Evolutionary conservation across 2,797 vertebrate genomes (phyloP), one percentile per base, ranked within the genome.

Genomic region (Rhodeus uyekii): DNA sequence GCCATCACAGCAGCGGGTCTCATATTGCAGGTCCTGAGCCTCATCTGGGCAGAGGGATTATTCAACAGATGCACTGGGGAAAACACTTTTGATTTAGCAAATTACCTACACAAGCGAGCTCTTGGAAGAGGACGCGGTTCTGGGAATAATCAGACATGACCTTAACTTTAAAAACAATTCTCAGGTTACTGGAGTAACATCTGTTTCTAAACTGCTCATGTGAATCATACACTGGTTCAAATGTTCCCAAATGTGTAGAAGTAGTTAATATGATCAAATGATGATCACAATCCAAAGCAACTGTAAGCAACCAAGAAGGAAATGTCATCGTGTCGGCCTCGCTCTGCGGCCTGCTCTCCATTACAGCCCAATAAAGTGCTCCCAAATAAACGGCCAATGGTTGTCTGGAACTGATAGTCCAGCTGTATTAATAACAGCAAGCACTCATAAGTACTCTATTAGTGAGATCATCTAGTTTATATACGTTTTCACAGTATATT

Each of bases 1-100:
- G 58, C 53, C 29, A 32, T 79, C 81, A 73, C 16, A 75, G 72
- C 53, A 55, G 34, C 10, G 8, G 24, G 81, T 80, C 73, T 76
- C 76, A 46, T 34, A 27, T 82, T 44, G 39, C 75, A 73, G 29
- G 27, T 34, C 71, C 68, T 55, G 19, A 16, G 58, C 29, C 53
- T 76, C 22, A 46, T 22, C 48, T 84, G 63, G 39, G 36, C 36
- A n/a, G 46, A 29, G 13, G 32, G 69, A 75, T 68, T 83, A 77
- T 74, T 80, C 39, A 72, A 71, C 64, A 42, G 81, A 44, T 46
- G 55, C 83, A 36, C 3, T 55, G 42, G 76, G 79, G 61, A 65
- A 79, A 42, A 19, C 60, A 58, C 53, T n/a, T 82, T 81, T 61
- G 53, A 75, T 64, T 78, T 63, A 78, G 74, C 38, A 27, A 78